Evolutionary conservation across 2,888 invertebrate genomes (phyloP).

Genomic region (Drosophila fungiperda): DNA sequence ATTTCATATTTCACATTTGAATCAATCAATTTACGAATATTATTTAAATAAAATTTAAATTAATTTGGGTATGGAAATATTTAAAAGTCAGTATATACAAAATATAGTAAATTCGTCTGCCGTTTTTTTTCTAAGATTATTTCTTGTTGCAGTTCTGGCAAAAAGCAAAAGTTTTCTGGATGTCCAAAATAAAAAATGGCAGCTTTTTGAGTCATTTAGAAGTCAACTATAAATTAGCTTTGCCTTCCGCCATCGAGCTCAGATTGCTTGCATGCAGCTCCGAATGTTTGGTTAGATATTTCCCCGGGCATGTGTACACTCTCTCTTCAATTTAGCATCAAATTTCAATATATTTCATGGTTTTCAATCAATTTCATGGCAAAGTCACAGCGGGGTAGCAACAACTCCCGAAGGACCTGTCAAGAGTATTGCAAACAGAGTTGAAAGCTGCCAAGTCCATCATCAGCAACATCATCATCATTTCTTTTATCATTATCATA

Average conservation of each 20-base stretch:
- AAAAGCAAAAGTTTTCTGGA: not conserved
- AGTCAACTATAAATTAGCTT: conserved; percentile 7
- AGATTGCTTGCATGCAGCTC: conserved; percentile 30
- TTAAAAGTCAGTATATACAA: not conserved
- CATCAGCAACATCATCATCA: conserved; percentile 27
- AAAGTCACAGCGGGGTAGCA: conserved; percentile 56
- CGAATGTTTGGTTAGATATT: conserved; percentile 32
- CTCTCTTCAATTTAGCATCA: conserved; percentile 54
- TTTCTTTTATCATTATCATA: conserved; percentile 11
- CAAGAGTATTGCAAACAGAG: conserved; percentile 72
- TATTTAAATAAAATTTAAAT: not conserved
- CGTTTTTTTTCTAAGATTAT: not conserved
- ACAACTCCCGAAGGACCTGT: conserved; percentile 69
- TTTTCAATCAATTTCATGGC: conserved; percentile 77
- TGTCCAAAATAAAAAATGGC: not conserved
- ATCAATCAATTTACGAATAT: not conserved
- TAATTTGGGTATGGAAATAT: not conserved
- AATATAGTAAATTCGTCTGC: not conserved
- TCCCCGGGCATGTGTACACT: conserved; percentile 4
- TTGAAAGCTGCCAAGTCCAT: conserved; percentile 51
- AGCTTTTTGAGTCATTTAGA: not conserved
- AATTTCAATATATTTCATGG: conserved; percentile 79
- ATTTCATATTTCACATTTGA: not conserved
- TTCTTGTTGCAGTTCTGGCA: not conserved
- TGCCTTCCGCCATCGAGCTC: conserved; percentile 13